Evolutionary conservation across 2,797 vertebrate genomes (phyloP).

Genomic region (Aphelocoma californica): DNA sequence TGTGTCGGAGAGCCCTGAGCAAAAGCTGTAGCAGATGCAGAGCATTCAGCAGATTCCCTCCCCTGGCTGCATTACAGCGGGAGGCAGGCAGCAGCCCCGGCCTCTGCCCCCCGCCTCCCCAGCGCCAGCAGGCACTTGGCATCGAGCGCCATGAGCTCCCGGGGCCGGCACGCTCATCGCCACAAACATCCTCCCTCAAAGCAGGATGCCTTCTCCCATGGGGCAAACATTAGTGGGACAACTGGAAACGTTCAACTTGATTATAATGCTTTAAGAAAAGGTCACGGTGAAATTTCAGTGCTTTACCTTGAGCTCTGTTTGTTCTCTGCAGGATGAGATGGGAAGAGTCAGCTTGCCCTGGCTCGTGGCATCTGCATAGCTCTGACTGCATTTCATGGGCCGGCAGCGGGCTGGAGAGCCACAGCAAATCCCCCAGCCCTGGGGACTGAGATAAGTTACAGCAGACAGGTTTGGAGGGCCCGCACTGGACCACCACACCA

Average conservation of each 20-base stretch:
- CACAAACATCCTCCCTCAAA: constrained; percentile 70
- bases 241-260: constrained; percentile 80
- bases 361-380: constrained; percentile 5
- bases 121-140: constrained; percentile 52
- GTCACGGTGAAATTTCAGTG: constrained; percentile 73
- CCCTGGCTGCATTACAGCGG: neutral
- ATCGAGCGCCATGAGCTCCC: constrained; percentile 63
- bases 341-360: constrained; percentile 55
- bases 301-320: constrained; percentile 76
- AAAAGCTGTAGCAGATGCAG: constrained; percentile 41
- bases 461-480: neutral
- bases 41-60: constrained; percentile 21
- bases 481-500: neutral
- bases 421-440: neutral
- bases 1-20: constrained; percentile 38
- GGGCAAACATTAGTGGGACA: constrained; percentile 76
- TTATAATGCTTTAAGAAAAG: constrained; percentile 83
- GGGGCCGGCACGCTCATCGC: constrained; percentile 54
- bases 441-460: neutral
- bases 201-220: constrained; percentile 68
- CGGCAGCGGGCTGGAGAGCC: neutral
- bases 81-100: constrained; percentile 33
- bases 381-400: constrained; percentile 57
- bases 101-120: constrained; percentile 38
- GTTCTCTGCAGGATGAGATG: constrained; percentile 53